Conservation (phyloP, 2,888 invertebrate genomes). For the Marronus borbonicus region DNA sequence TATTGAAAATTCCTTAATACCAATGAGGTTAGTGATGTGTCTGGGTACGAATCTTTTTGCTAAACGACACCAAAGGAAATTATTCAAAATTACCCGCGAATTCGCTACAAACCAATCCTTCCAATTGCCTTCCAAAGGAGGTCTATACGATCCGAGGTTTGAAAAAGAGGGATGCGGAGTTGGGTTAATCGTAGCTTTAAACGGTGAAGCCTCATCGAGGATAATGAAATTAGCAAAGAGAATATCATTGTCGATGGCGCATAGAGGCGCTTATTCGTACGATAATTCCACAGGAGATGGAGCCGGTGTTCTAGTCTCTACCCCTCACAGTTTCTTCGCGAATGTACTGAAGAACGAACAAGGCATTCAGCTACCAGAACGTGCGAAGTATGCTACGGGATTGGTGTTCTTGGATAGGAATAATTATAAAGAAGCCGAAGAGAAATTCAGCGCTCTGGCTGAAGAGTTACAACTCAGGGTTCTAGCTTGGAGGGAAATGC, state of each 20-base stretch:
- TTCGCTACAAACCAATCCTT: constrained; percentile 72
- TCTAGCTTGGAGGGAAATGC: constrained; percentile 95
- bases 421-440: constrained; percentile 85
- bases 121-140: constrained; percentile 89
- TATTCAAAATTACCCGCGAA: background rate
- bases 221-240: constrained; percentile 96
- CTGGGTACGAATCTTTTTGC: background rate
- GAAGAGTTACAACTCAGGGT: constrained; percentile 86
- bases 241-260: constrained; percentile 97
- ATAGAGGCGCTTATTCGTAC: constrained; percentile 98
- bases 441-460: constrained; percentile 86
- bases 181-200: constrained; percentile 98
- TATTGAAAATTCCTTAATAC: too few relatives aligned
- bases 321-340: constrained; percentile 94
- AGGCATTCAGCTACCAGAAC: constrained; percentile 86
- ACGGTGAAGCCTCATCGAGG: constrained; percentile 95
- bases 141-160: constrained; percentile 95
- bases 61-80: background rate
- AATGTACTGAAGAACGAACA: constrained; percentile 76
- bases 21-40: background rate
- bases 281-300: constrained; percentile 99
- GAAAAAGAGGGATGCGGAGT: constrained; percentile 99
- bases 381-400: constrained; percentile 96
- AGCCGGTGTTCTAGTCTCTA: constrained; percentile 96
- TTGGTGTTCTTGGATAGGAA: constrained; percentile 93